Evolutionary conservation across 2,888 invertebrate genomes (phyloP).

Genomic region (Pecten maximus): DNA sequence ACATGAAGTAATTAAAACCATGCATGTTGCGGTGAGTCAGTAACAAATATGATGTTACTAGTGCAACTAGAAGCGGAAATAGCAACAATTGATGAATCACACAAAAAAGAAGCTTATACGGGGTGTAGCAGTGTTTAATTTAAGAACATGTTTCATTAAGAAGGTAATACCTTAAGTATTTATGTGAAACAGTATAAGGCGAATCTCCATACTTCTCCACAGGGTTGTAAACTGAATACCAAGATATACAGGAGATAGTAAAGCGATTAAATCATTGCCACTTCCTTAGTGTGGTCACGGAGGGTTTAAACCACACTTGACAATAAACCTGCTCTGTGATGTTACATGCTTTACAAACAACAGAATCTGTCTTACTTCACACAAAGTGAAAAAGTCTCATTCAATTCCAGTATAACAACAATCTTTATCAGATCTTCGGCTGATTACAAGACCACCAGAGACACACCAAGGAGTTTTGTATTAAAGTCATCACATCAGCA

Average conservation of each 20-base stretch:
- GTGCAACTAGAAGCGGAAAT: neutral
- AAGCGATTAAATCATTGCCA: neutral
- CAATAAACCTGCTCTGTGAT: slow-evolving; percentile 19
- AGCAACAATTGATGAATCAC: neutral
- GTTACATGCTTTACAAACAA: neutral
- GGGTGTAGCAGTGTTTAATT: neutral
- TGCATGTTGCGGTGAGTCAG: too few relatives aligned
- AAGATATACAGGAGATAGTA: neutral
- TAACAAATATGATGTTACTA: too few relatives aligned
- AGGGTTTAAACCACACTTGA: neutral
- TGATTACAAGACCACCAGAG: neutral
- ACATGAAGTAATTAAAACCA: too few relatives aligned
- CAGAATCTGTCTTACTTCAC: neutral
- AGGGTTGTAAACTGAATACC: neutral
- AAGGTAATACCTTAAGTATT: neutral
- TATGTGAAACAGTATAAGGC: neutral
- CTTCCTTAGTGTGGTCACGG: neutral
- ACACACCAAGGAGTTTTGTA: neutral
- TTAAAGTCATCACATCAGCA: neutral
- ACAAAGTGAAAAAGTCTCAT: neutral
- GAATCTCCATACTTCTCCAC: neutral
- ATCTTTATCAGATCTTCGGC: neutral
- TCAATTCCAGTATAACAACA: neutral
- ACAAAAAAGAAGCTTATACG: neutral
- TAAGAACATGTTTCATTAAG: neutral